Base-by-base conservation (phyloP, 2,113 vertebrate genomes). In the Cebus imitator region DNA sequence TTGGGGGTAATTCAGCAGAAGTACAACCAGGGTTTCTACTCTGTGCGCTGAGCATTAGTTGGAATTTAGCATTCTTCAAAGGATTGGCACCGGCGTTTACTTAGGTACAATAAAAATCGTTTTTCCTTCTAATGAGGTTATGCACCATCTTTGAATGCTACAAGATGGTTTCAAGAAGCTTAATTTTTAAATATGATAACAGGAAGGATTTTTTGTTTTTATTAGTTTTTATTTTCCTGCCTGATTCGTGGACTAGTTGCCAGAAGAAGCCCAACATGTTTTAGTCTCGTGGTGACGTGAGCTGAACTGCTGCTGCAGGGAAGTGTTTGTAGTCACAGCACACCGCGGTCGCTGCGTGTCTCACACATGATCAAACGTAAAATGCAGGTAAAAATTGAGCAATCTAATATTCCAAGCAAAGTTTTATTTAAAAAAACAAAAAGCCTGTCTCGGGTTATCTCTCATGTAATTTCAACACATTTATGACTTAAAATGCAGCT, bases 221-320 rank as follows among this genome's bases (percentile, higher is more conserved):
- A 58, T 32, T 57, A 55, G 61, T 72, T 82, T 75, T 73, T 78
- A 20, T 95, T 87, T 93, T 75, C 35, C 94, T 82, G 2, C 94
- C 61, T 97, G 72, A 83, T 97, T 94, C 97, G 86, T 95, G 95
- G 87, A 93, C 64, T 94, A 16, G 30, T 12, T 80, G 83, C 86
- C 83, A 96, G 97, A 87, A 18, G 61, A 37, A 93, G 83, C 86
- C 45, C 70, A 89, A 35, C 45, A 0, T 58, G 37, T 93, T 96
- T 98, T 84, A 95, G 92, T 93, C 84, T 75, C 91, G 21, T 80
- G 87, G 96, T 66, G 70, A 85, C 17, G 50, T 57, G 90, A 97
- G 96, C 95, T 92, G 91, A 80, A 95, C 40, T 96, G 45, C 80
- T 97, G 50, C 84, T 80, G 91, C 81, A 95, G 95, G 97, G 95